Evolutionary conservation across 2,888 invertebrate genomes (phyloP).

Genomic region (Colletes collaris): DNA sequence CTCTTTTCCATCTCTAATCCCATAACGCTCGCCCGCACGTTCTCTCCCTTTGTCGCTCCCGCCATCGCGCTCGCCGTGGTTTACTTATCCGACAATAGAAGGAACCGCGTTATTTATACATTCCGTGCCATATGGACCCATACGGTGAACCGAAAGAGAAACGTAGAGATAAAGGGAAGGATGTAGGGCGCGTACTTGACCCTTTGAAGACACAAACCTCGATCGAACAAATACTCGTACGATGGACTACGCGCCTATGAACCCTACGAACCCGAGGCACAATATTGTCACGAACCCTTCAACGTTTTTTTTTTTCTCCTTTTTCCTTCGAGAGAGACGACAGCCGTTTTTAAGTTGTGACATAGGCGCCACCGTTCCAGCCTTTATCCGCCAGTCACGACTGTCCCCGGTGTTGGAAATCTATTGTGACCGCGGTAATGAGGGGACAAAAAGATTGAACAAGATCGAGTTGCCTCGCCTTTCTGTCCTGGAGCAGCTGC

Average conservation of each 20-base stretch:
- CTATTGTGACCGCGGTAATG: constrained; percentile 55
- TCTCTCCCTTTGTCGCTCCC: constrained; percentile 26
- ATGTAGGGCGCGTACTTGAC: constrained; percentile 64
- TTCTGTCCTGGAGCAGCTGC: constrained; percentile 38
- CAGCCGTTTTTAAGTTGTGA: constrained; percentile 66
- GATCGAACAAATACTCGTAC: constrained; percentile 68
- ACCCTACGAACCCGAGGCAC: constrained; percentile 59
- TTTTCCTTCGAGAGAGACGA: constrained; percentile 47
- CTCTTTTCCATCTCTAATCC: constrained; percentile 8
- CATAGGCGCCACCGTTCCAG: constrained; percentile 54
- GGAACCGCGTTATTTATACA: constrained; percentile 77
- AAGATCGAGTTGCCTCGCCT: constrained; percentile 47
- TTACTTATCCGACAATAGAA: constrained; percentile 76
- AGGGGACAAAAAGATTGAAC: constrained; percentile 33
- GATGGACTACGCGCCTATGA: constrained; percentile 48
- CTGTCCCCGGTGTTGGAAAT: constrained; percentile 30
- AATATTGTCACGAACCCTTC: constrained; percentile 63
- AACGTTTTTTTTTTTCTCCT: constrained; percentile 25
- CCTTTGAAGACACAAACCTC: constrained; percentile 75
- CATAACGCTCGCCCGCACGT: background rate
- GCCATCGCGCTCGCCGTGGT: constrained; percentile 47
- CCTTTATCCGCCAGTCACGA: constrained; percentile 32
- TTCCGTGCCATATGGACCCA: constrained; percentile 74
- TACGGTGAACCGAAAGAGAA: constrained; percentile 56
- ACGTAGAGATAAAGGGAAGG: constrained; percentile 27